phyloP scores from a whole-genome alignment of 2,888 invertebrate species.

The Lymantria dispar region DNA sequence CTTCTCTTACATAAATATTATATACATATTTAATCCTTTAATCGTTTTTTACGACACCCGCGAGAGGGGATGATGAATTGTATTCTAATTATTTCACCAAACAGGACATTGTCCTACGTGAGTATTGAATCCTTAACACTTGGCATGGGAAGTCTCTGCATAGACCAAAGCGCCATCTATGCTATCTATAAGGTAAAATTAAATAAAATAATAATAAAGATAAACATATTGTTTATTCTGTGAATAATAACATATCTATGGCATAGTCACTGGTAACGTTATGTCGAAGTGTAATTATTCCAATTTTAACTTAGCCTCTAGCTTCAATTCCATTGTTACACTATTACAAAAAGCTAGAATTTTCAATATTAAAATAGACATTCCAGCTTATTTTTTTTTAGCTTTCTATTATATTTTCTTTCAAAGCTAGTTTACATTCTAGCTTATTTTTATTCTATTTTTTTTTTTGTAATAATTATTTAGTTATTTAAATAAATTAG shows the following conservation, averaged over 20 bases:
- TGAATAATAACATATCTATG: conserved; percentile 77
- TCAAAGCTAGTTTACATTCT: background rate
- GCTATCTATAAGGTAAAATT: background rate
- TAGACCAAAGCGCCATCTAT: too few relatives aligned
- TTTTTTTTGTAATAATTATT: too few relatives aligned
- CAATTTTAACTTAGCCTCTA: conserved; percentile 62
- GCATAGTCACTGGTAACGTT: conserved; percentile 80
- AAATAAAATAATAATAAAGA: conserved; percentile 30
- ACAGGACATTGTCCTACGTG: too few relatives aligned
- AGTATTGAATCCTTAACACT: too few relatives aligned
- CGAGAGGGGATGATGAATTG: too few relatives aligned
- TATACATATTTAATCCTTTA: too few relatives aligned
- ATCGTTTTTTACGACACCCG: too few relatives aligned
- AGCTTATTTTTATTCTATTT: background rate
- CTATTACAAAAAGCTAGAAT: conserved; percentile 5
- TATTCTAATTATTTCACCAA: too few relatives aligned
- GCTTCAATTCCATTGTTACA: conserved; percentile 21
- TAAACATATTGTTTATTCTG: conserved; percentile 68
- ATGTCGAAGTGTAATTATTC: conserved; percentile 50
- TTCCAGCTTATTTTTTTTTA: background rate
- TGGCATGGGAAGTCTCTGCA: too few relatives aligned
- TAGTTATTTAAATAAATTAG: too few relatives aligned
- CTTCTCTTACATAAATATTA: too few relatives aligned
- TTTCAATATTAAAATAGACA: conserved; percentile 1
- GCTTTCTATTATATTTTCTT: background rate